Percentiles rank a stretch among this genome's conserved stretches.
Evolutionary conservation across 2,113 vertebrate genomes (phyloP).

Genomic region (Columbina picui): DNA sequence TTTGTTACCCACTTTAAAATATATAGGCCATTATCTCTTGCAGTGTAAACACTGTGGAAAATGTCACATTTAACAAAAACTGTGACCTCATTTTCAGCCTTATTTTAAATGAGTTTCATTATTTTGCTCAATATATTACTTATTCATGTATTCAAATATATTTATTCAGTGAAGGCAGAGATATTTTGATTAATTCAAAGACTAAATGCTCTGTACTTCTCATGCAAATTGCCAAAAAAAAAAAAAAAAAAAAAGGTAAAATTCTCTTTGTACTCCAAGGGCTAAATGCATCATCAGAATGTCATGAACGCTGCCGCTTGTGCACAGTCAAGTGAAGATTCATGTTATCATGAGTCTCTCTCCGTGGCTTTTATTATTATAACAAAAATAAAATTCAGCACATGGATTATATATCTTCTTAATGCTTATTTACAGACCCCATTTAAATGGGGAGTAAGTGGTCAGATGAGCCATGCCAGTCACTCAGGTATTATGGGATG

Average conservation of each 20-base stretch:
- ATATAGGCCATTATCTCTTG: slow-evolving; percentile 32
- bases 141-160: slow-evolving; percentile 53
- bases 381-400: slow-evolving; percentile 27
- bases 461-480: background rate
- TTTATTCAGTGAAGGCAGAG: slow-evolving; percentile 42
- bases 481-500: background rate
- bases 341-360: slow-evolving; percentile 36
- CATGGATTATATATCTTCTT: background rate
- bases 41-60: slow-evolving; percentile 48
- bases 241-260: background rate
- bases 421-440: slow-evolving; percentile 1
- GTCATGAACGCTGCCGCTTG: background rate
- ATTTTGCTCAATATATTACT: slow-evolving; percentile 48
- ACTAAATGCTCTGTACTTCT: slow-evolving; percentile 40
- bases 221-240: slow-evolving; percentile 19
- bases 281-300: slow-evolving; percentile 40
- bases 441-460: background rate
- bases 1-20: slow-evolving; percentile 37
- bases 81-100: slow-evolving; percentile 18
- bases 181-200: slow-evolving; percentile 61
- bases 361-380: slow-evolving; percentile 20
- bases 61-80: slow-evolving; percentile 55
- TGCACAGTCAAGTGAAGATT: background rate
- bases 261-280: background rate
- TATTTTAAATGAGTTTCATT: slow-evolving; percentile 46